These are phyloP conservation scores for Peucedramus taeniatus DNA, from an alignment of 2,113 vertebrate genomes.

Conservation along the genomic window DNA sequence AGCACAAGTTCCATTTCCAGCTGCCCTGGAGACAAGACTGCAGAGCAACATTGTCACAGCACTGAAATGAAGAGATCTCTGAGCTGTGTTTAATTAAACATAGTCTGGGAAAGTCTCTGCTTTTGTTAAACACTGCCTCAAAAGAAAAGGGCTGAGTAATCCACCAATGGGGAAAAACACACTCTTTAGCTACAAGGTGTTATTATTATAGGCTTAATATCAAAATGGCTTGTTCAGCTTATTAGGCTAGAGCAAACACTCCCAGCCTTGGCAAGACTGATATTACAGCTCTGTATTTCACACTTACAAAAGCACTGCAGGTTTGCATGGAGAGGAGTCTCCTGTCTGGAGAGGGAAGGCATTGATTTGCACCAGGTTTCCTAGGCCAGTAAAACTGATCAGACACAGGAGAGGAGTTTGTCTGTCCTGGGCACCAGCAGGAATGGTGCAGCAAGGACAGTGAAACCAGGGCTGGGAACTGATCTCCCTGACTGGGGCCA, in stretches of 20 bases:
- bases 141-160: constrained; percentile 48
- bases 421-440: background rate
- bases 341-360: background rate
- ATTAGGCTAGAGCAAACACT: background rate
- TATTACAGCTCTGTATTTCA: background rate
- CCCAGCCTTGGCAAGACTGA: background rate
- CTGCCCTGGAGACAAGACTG: background rate
- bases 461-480: rapidly evolving
- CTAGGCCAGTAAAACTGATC: background rate
- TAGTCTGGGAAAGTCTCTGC: constrained; percentile 12
- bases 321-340: background rate
- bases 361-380: background rate
- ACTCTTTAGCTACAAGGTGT: constrained; percentile 18
- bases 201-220: constrained; percentile 53
- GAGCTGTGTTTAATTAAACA: constrained; percentile 44
- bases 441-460: background rate
- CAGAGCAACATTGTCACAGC: background rate
- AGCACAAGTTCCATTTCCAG: background rate
- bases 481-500: background rate
- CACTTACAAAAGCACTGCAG: background rate
- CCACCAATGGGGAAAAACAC: background rate
- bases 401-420: background rate
- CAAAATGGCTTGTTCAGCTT: constrained; percentile 7
- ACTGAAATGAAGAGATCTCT: background rate
- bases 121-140: constrained; percentile 30